A percentile compares a stretch with the other conserved stretches of the same genome.
Conservation (phyloP, 2,888 invertebrate genomes). For the Acanthopleura granulata region DNA sequence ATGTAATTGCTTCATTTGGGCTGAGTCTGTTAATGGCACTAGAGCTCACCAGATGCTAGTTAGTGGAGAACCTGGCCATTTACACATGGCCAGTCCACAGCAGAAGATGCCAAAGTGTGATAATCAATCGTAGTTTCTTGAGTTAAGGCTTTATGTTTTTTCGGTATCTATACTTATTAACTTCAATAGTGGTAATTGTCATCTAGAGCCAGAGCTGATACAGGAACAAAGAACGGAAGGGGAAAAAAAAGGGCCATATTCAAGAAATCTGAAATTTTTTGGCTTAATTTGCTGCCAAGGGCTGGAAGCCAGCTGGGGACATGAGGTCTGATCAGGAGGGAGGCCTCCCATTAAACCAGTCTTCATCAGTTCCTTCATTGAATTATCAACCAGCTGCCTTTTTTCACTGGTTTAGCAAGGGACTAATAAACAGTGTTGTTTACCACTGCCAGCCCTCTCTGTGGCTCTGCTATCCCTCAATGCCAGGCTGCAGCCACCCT, state of each 20-base stretch:
- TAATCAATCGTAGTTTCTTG: no score
- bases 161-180: background rate
- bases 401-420: slow-evolving; percentile 12
- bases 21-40: no score
- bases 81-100: no score
- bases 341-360: background rate
- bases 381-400: slow-evolving; percentile 10
- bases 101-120: no score
- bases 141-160: no score
- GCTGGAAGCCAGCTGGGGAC: background rate
- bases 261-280: background rate
- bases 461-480: background rate
- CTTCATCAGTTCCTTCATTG: background rate
- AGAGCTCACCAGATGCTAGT: no score
- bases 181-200: background rate
- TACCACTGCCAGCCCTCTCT: background rate
- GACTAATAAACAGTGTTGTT: slow-evolving; percentile 10
- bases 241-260: background rate
- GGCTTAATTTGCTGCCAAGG: background rate
- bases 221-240: background rate
- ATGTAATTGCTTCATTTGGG: no score
- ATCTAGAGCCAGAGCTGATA: background rate
- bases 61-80: no score
- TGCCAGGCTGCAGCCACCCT: background rate
- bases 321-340: slow-evolving; percentile 3